Percentiles rank a stretch among this genome's conserved stretches.
Evolutionary conservation across 1,140 invertebrate genomes (phyloP).

Genomic region (Zaprionus nigranus): DNA sequence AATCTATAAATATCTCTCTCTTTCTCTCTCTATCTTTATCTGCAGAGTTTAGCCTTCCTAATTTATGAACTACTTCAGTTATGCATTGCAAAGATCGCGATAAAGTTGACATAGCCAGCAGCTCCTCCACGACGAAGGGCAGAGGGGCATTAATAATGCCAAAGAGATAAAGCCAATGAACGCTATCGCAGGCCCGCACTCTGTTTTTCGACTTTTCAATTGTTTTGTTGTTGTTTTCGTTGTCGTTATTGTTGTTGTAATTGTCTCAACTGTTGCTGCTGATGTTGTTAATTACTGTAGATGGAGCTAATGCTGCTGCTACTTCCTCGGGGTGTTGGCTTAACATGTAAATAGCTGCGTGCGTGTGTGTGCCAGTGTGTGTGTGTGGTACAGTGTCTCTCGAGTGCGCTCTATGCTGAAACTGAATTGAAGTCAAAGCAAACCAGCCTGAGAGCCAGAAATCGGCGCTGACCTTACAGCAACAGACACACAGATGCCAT

Average conservation of each 20-base stretch:
- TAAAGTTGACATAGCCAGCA: conserved; percentile 1
- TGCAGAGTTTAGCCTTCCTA: not conserved
- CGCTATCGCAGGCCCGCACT: conserved; percentile 58
- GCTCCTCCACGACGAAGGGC: not conserved
- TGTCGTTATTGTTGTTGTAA: conserved; percentile 19
- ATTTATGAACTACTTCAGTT: conserved; percentile 4
- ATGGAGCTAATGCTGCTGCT: conserved; percentile 24
- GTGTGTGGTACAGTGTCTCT: conserved; percentile 6
- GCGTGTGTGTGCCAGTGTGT: not conserved
- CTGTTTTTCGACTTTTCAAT: conserved; percentile 29
- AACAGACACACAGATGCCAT: conserved; percentile 20
- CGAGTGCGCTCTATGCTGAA: conserved; percentile 19
- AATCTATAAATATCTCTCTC: not conserved
- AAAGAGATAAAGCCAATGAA: conserved; percentile 63
- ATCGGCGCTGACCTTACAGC: conserved; percentile 72
- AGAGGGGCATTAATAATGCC: conserved; percentile 18
- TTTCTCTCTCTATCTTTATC: not conserved
- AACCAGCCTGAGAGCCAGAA: conserved; percentile 56
- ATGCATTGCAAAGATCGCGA: conserved; percentile 6
- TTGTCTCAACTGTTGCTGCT: conserved; percentile 3
- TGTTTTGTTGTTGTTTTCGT: conserved; percentile 51
- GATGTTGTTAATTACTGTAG: conserved; percentile 32
- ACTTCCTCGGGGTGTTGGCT: conserved; percentile 16
- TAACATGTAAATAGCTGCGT: not conserved
- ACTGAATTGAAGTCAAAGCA: conserved; percentile 69